Base-by-base conservation (phyloP, 2,113 vertebrate species). In the Blennius ocellaris region DNA sequence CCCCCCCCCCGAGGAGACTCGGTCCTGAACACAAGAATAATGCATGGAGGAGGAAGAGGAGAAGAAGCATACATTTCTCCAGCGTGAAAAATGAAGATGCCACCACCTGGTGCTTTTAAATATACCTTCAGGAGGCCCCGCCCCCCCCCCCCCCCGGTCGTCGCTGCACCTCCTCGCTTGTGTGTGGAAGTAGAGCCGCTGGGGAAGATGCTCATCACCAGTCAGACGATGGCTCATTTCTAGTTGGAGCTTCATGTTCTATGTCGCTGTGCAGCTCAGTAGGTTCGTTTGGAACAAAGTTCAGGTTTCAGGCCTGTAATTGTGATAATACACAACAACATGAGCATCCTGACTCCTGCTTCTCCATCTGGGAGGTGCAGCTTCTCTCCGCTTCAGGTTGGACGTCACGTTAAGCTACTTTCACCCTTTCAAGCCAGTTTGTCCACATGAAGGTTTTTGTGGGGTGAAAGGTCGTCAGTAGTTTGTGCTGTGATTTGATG, bases 11-110 rank as follows among this genome's bases (percentile, higher is more conserved):
- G 78, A 81, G 80, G 81, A 89, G 90, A 78, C 79, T 5, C 54
- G 30, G 82, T 79, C 84, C 83, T 90, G 90, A 92, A 89, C 88
- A 75, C 80, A 85, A 87, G 92, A 91, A 92, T 92, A 93, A 93
- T 92, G 90, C 87, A 89, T 86, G 36, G 54, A 74, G 82, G 61
- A 67, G 65, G 48, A 72, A 65, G 39, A 11, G 61, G 41, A 38
- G 70, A 66, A 66, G 64, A 66, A 66, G 64, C n/a, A 43, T 38
- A 80, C 84, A 78, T 86, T 79, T 80, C 75, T 55, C 11, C 14
- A 57, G 64, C 12, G 69, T 92, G 87, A 93, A 90, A 92, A 90
- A 93, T 92, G 79, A 92, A 91, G 87, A 90, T 90, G 87, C 91
- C 89, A 90, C 85, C 81, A 88, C 85, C 86, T 89, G 83, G 75